These are phyloP conservation scores for Cistogaster globosa DNA, from an alignment of 2,888 invertebrate genomes.

Conservation along the genomic window DNA sequence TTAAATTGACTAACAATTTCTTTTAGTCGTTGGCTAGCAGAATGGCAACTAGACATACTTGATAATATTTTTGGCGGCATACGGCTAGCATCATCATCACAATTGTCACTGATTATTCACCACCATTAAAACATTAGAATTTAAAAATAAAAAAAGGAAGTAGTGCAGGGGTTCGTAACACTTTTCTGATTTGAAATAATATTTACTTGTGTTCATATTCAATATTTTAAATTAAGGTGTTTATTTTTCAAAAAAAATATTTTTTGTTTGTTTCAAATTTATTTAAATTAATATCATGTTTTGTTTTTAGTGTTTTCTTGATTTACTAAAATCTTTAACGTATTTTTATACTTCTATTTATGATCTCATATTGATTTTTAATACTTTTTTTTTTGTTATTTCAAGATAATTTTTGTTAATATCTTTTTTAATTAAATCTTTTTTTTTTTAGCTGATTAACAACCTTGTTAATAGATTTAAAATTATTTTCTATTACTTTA, in stretches of 20 bases:
- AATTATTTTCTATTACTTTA: conserved; percentile 28
- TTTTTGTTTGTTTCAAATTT: neutral
- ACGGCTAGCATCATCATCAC: conserved; percentile 8
- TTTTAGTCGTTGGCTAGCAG: neutral
- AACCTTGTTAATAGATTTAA: conserved; percentile 56
- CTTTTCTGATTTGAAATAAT: neutral
- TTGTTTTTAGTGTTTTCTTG: conserved; percentile 24
- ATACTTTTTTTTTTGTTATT: conserved; percentile 9
- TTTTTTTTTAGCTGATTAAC: conserved; percentile 44
- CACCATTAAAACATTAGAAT: conserved; percentile 1
- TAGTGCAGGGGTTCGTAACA: conserved; percentile 21
- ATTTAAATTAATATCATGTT: conserved; percentile 18
- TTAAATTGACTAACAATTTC: conserved; percentile 41
- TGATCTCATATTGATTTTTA: conserved; percentile 44
- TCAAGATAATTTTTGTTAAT: conserved; percentile 4
- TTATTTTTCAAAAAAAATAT: neutral
- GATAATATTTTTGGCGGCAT: conserved; percentile 47
- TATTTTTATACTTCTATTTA: conserved; percentile 14
- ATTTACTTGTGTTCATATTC: conserved; percentile 6
- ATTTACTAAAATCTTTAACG: conserved; percentile 3
- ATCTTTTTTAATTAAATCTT: conserved; percentile 19
- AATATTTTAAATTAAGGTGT: neutral
- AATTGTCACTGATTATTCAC: conserved; percentile 6
- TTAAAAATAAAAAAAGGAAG: conserved; percentile 16
- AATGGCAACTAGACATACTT: conserved; percentile 47